A percentile compares a stretch with the other conserved stretches of the same genome.
These are phyloP conservation scores for Plebejus argus DNA, from an alignment of 2,888 invertebrate species.

Conservation along the genomic window DNA sequence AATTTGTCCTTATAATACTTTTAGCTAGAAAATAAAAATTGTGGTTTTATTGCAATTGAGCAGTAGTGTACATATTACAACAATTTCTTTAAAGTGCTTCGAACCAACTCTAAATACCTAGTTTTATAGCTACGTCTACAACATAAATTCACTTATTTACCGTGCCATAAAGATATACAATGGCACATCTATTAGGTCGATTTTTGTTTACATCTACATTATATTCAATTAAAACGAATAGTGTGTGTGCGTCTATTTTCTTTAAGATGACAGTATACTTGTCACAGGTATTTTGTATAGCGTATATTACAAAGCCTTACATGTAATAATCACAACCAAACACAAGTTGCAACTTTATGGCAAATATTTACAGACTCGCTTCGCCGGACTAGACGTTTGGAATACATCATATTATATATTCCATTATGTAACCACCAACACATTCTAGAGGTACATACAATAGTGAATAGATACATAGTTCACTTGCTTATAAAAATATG, in stretches of 20 bases:
- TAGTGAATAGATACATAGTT: not conserved
- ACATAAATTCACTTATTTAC: not conserved
- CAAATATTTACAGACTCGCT: slow-evolving; percentile 25
- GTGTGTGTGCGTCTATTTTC: not conserved
- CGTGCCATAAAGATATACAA: not conserved
- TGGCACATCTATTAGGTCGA: not conserved
- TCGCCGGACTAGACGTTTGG: slow-evolving; percentile 26
- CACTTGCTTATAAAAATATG: not conserved
- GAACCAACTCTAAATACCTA: not conserved
- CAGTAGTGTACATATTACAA: not conserved
- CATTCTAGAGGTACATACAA: not conserved
- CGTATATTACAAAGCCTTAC: slow-evolving; percentile 28
- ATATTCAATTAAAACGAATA: not conserved
- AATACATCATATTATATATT: not conserved
- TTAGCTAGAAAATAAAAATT: not conserved
- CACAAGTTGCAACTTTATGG: slow-evolving; percentile 29
- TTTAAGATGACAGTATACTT: not conserved
- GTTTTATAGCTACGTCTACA: not conserved
- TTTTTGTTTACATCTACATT: not conserved
- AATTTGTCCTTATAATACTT: too few species aligned
- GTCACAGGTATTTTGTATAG: not conserved
- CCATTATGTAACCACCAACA: not conserved
- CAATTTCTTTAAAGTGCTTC: not conserved
- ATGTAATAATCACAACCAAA: slow-evolving; percentile 28
- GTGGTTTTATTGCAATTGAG: not conserved